A percentile compares a stretch with the other conserved stretches of the same genome.
Evolutionary conservation across 2,113 vertebrate species (phyloP).

Genomic region (Mesoclemmys tuberculata): DNA sequence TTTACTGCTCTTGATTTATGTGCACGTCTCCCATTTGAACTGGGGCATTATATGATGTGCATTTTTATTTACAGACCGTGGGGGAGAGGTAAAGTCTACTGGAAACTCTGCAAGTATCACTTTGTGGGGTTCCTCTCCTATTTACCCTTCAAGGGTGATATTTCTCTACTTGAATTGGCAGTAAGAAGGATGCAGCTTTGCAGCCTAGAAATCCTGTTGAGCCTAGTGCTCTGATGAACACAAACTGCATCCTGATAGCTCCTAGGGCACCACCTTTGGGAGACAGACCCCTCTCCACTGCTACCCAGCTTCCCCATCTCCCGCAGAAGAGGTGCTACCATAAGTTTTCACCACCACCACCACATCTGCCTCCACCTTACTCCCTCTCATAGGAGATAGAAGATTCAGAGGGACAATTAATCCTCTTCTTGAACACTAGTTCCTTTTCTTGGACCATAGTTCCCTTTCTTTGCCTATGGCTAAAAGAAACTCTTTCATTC

Average conservation of each 20-base stretch:
- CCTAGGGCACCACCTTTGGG: background rate
- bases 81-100: background rate
- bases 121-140: background rate
- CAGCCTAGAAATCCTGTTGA: background rate
- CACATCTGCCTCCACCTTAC: background rate
- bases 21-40: background rate
- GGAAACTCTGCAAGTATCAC: background rate
- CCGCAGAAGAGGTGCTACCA: background rate
- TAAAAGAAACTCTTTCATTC: background rate
- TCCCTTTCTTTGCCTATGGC: background rate
- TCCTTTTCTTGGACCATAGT: background rate
- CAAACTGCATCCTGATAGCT: background rate
- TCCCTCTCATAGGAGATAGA: background rate
- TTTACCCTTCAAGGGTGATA: background rate
- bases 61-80: slow-evolving; percentile 18
- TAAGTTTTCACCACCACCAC: background rate
- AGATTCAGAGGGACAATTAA: background rate
- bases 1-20: slow-evolving; percentile 13
- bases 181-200: background rate
- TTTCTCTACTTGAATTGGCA: background rate
- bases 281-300: background rate
- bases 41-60: slow-evolving; percentile 14
- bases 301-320: background rate
- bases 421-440: background rate
- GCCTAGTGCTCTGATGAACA: background rate